Base-by-base conservation (phyloP, 2,888 invertebrate species). In the Erynnis tages region DNA sequence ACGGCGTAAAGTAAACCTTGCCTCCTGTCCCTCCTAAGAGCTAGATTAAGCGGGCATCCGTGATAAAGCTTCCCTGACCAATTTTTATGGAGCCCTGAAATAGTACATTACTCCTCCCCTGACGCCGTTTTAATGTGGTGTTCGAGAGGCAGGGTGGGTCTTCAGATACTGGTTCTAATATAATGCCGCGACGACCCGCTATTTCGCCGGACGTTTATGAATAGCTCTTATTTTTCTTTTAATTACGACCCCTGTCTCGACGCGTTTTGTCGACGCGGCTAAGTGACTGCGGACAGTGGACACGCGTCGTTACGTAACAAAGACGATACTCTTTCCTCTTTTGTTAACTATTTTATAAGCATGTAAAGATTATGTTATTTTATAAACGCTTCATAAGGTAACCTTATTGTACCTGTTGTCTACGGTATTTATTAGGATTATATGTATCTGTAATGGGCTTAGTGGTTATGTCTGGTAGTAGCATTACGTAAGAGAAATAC, bases 161-260 rank as follows among this genome's bases (percentile, higher is more conserved):
- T 59, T 17, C 47, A 21, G 55, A 49, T 49, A 53, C 57, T 76
- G 84, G 87, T 62, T 56, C 69, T 61, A 63, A 71, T 77, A 77
- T 82, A 82, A 83, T 74, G 66, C 76, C 73, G 62, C 73, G 67
- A 73, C 76, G 78, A 73, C 74, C 76, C 65, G 79, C 79, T 74
- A 79, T 86, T 78, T 71, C 72, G 65, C 62, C 61, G 65, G 89
- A 88, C 89, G 70, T 86, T 84, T 86, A 88, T 87, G 85, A 87
- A 88, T 88, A 79, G 82, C 74, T 70, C 79, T 83, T 88, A 86
- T 88, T 85, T 88, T 88, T 88, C 89, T 87, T 88, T 87, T 88
- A 88, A 88, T 88, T 88, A 88, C 79, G 77, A 63, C 69, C 66
- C 65, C 73, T 67, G 69, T 70, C 70, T 69, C 71, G 75, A 71